These are phyloP conservation scores for Addax nasomaculatus DNA, from an alignment of 2,113 vertebrate genomes.

Conservation along the genomic window DNA sequence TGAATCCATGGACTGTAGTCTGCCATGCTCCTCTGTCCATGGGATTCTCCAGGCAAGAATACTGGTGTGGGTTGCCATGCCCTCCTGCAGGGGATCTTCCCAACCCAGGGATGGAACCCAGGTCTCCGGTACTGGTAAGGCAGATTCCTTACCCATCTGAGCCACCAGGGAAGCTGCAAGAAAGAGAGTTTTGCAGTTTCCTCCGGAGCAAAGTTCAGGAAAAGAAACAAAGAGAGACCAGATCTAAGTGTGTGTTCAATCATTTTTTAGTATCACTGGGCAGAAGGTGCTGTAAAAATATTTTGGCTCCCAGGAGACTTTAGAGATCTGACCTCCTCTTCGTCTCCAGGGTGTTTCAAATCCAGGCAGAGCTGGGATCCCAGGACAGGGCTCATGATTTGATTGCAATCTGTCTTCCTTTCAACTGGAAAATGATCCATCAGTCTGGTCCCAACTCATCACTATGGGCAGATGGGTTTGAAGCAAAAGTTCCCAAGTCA, in stretches of 20 bases:
- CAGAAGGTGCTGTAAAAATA: not conserved
- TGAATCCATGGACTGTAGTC: not conserved
- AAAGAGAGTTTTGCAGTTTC: not conserved
- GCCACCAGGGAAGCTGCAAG: not conserved
- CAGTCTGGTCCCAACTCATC: not conserved
- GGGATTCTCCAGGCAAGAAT: not conserved
- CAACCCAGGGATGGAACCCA: not conserved
- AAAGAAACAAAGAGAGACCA: not conserved
- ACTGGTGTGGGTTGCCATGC: not conserved
- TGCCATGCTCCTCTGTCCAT: not conserved
- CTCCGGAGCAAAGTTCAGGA: rapidly evolving
- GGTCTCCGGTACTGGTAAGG: not conserved
- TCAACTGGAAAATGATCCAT: not conserved
- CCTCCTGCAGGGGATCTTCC: not conserved
- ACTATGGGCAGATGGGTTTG: not conserved
- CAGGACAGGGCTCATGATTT: not conserved
- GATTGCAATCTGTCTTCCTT: not conserved
- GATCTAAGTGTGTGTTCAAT: not conserved
- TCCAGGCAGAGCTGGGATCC: not conserved
- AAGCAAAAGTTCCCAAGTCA: not conserved
- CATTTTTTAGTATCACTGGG: not conserved
- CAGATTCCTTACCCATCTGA: not conserved
- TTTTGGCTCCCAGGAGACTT: not conserved
- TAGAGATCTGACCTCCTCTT: not conserved
- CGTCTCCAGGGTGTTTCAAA: not conserved